phyloP scores from a whole-genome alignment of 92 coral and sea anemone species.

The Siderastrea radians region DNA sequence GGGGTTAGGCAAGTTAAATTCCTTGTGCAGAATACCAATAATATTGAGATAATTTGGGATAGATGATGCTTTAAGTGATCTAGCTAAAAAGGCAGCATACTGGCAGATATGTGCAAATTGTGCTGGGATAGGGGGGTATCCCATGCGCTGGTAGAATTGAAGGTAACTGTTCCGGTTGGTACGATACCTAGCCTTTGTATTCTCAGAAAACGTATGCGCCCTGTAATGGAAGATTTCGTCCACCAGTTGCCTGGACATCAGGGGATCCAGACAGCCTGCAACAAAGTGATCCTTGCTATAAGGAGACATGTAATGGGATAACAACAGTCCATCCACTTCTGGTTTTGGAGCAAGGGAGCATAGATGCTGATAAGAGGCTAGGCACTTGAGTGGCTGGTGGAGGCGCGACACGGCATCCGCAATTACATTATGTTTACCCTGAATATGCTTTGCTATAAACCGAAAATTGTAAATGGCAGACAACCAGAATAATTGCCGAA shows the following conservation, averaged over 20 bases:
- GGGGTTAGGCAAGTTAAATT: too few relatives aligned
- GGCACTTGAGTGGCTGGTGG: conserved; percentile 5
- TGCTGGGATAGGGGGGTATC: conserved; percentile 32
- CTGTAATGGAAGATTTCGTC: conserved; percentile 5
- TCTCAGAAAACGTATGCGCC: neutral
- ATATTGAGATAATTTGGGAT: too few relatives aligned
- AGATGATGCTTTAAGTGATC: neutral
- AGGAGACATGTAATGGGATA: neutral
- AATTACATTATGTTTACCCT: neutral
- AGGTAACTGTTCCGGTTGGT: conserved; percentile 20
- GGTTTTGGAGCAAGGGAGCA: neutral
- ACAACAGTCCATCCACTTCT: neutral
- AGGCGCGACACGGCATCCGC: conserved; percentile 17
- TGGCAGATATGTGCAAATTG: conserved; percentile 26
- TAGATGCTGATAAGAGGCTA: neutral
- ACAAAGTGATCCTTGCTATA: neutral
- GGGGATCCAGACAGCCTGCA: conserved; percentile 1
- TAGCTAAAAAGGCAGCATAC: conserved; percentile 30
- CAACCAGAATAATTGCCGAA: conserved; percentile 14
- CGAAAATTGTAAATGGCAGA: conserved; percentile 1
- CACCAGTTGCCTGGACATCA: neutral
- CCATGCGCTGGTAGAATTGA: conserved; percentile 20
- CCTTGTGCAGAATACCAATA: too few relatives aligned
- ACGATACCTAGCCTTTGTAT: conserved; percentile 21
- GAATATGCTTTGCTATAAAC: neutral